phyloP scores from a whole-genome alignment of 2,113 vertebrate genomes.

The Lepidothrix coronata region DNA sequence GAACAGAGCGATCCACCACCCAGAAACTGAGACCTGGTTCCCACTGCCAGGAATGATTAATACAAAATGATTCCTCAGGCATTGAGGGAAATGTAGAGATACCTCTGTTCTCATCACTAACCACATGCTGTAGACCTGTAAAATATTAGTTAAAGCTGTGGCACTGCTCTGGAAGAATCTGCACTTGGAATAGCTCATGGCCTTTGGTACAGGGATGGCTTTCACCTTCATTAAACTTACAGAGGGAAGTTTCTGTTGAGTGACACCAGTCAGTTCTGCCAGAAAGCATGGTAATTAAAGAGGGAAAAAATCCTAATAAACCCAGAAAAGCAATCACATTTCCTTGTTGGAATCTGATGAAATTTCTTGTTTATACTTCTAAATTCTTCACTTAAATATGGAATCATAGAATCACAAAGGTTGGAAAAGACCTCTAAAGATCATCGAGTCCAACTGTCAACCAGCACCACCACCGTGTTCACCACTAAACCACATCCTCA shows the following conservation, averaged over 20 bases:
- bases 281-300: neutral
- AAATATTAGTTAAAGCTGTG: neutral
- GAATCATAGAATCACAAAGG: neutral
- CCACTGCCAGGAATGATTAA: neutral
- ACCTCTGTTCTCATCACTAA: neutral
- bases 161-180: neutral
- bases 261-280: neutral
- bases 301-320: fast-evolving
- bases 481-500: neutral
- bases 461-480: fast-evolving
- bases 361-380: neutral
- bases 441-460: neutral
- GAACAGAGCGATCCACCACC: neutral
- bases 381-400: neutral
- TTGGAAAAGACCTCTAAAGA: neutral
- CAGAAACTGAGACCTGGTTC: neutral
- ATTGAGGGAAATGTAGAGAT: neutral
- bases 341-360: neutral
- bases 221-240: neutral
- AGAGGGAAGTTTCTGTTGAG: neutral
- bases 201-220: neutral
- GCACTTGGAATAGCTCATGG: neutral
- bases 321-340: neutral
- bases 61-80: neutral
- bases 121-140: neutral